Conservation (phyloP, 2,888 invertebrate species). For the Agrochola lychnidis region DNA sequence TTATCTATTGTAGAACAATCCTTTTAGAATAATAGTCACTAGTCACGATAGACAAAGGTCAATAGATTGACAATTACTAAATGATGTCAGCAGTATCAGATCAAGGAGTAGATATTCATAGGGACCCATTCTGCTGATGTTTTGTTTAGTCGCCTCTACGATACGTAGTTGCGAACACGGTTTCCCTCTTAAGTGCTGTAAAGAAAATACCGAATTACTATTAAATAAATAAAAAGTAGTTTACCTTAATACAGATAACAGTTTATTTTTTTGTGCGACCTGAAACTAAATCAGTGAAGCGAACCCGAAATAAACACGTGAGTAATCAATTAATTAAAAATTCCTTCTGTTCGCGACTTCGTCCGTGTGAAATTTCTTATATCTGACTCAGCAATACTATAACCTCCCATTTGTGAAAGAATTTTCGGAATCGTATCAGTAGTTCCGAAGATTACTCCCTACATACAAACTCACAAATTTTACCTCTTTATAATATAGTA, state of each 20-base stretch:
- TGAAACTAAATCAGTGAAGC: not conserved
- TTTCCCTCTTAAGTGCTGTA: not conserved
- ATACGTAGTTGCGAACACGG: not conserved
- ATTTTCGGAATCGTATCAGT: not conserved
- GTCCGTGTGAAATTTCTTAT: not conserved
- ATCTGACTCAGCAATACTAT: not conserved
- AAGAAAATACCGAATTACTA: not conserved
- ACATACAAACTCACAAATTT: not conserved
- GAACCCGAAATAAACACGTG: not conserved
- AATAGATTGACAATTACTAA: slow-evolving; percentile 16
- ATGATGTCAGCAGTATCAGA: slow-evolving; percentile 24
- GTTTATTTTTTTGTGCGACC: not conserved
- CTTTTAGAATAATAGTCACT: slow-evolving; percentile 17
- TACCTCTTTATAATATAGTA: not conserved
- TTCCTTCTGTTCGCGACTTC: not conserved
- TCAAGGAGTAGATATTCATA: not conserved
- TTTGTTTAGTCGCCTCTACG: not conserved
- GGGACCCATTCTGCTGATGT: not conserved
- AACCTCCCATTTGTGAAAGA: not conserved
- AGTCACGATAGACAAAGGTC: not conserved
- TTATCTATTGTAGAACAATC: slow-evolving; percentile 19
- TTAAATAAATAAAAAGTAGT: not conserved
- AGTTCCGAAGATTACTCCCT: not conserved
- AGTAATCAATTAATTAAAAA: not conserved
- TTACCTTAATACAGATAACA: not conserved